Base-by-base conservation (phyloP, 2,113 vertebrate species). In the Podarcis muralis region DNA sequence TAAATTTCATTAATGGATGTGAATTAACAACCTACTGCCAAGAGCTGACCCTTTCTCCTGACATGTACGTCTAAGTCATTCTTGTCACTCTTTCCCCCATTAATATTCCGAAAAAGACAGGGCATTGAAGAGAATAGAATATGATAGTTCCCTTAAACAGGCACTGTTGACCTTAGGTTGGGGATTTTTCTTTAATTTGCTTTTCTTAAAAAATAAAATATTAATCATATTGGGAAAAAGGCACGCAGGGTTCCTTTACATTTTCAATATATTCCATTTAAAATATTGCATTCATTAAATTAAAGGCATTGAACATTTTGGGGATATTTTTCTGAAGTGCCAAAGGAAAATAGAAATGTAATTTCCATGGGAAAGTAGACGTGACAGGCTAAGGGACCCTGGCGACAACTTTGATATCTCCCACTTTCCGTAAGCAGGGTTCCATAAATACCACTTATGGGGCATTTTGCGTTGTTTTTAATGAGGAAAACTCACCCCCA, bases 141-240 rank as follows among this genome's bases (percentile, higher is more conserved):
- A 97, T 96, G 96, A 97, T 96, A 96, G 97, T 97, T 98, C 97
- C 97, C 97, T 98, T 98, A 98, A 98, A 98, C 97, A 97, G 97
- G 96, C 96, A 96, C 97, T 97, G 96, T 97, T 98, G 98, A 98
- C 98, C 98, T 97, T 95, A 97, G 96, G 97, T 98, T 97, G 97
- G 92, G 94, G 96, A 96, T 97, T 97, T 97, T 96, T 95, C 98
- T 98, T 97, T 97, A 98, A 98, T 98, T 98, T 97, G 97, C 98
- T 98, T 98, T 98, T 98, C 97, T 98, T 97, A 96, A 98, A 83
- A 98, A 97, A 98, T 98, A 97, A 99, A 99, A 98, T 98, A 98
- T 98, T 98, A 98, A 98, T 98, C 96, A 96, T 96, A 97, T 97
- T 97, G 97, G 97, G 98, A 40, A 98, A 53, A 98, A 97, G 96